Conservation (phyloP, 2,797 vertebrate species). For the Acanthiza pusilla region DNA sequence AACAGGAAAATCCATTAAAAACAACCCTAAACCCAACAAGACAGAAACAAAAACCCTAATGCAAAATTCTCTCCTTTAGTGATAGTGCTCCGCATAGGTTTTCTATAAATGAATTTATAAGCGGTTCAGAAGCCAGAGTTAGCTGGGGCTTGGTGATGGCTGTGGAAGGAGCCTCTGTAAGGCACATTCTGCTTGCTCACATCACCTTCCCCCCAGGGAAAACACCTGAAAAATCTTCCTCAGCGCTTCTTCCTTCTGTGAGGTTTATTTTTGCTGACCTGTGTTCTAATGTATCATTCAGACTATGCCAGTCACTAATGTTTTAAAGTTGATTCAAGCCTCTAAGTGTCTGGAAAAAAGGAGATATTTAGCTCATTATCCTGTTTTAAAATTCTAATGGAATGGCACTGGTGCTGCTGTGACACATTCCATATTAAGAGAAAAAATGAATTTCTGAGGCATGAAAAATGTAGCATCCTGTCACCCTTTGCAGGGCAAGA, state of each 20-base stretch:
- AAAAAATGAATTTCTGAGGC: neutral
- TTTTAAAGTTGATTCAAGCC: neutral
- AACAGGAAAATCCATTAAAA: neutral
- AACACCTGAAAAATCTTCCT: neutral
- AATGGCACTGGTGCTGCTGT: neutral
- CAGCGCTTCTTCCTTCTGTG: fast-evolving
- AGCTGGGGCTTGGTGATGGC: neutral
- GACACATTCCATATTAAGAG: neutral
- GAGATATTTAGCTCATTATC: neutral
- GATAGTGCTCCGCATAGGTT: too few relatives aligned
- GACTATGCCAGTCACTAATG: neutral
- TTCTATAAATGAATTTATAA: neutral
- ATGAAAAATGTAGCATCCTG: neutral
- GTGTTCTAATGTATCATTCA: neutral
- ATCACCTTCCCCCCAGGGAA: neutral
- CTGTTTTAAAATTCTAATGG: neutral
- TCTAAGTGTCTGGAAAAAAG: neutral
- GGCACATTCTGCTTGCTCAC: fast-evolving
- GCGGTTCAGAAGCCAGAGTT: neutral
- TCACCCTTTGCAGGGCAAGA: neutral
- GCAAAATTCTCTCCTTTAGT: neutral
- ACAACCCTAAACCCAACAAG: neutral
- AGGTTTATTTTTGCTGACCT: neutral
- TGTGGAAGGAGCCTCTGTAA: neutral
- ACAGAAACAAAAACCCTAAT: neutral